Evolutionary conservation across 2,113 vertebrate genomes (phyloP).

Genomic region (Euleptes europaea): DNA sequence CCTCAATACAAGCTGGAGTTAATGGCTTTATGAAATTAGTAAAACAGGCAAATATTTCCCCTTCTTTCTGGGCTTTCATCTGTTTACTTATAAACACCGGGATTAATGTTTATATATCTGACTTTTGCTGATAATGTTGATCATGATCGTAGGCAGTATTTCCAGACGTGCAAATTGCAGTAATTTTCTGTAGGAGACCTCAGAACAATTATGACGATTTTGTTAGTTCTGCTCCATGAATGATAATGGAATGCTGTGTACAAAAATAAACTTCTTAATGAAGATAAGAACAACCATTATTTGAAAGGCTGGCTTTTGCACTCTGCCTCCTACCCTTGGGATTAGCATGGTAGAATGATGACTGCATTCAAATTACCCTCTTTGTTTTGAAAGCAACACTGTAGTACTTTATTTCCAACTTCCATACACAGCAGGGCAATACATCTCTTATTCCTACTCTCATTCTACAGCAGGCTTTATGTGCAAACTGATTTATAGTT

Average conservation of each 20-base stretch:
- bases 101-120: neutral
- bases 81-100: neutral
- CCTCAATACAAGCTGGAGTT: neutral
- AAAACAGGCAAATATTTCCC: neutral
- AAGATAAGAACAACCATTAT: neutral
- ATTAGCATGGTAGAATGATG: neutral
- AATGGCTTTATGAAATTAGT: neutral
- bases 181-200: neutral
- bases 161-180: neutral
- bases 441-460: neutral
- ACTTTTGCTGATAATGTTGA: neutral
- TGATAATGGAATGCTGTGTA: neutral
- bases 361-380: neutral
- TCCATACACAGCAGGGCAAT: neutral
- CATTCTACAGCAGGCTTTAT: neutral
- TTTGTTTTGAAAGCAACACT: neutral
- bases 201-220: neutral
- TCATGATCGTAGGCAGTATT: neutral
- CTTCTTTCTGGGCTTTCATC: neutral
- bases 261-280: neutral
- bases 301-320: neutral
- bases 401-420: neutral
- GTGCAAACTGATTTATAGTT: neutral
- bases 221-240: neutral
- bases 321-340: neutral